Evolutionary conservation across 2,888 invertebrate genomes (phyloP).

Genomic region (Apoderus coryli): DNA sequence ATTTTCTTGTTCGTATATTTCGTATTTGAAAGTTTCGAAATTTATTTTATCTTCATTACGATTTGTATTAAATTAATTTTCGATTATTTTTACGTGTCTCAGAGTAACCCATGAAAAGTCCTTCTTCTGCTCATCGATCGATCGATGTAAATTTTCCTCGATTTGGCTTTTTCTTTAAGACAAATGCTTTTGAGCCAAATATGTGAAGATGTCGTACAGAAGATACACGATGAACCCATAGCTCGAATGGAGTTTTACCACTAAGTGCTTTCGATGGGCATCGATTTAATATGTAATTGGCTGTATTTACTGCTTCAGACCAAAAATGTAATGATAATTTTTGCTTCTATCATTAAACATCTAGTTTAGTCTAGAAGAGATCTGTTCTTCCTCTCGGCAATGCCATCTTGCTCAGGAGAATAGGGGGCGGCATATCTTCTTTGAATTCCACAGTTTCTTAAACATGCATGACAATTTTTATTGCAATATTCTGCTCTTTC

Average conservation of each 20-base stretch:
- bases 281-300: conserved; percentile 24
- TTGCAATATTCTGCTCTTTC: conserved; percentile 3
- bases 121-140: conserved; percentile 11
- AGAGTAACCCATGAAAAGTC: conserved; percentile 17
- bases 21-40: no score
- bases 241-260: conserved; percentile 19
- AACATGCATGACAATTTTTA: neutral
- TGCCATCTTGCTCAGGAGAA: conserved; percentile 4
- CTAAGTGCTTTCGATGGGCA: conserved; percentile 16
- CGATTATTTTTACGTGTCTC: conserved; percentile 14
- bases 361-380: conserved; percentile 11
- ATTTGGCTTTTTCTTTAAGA: conserved; percentile 13
- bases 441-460: conserved; percentile 9
- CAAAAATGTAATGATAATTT: conserved; percentile 20
- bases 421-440: neutral
- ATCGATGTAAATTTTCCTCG: conserved; percentile 19
- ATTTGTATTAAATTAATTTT: no score
- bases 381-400: conserved; percentile 11
- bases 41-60: no score
- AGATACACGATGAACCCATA: conserved; percentile 17
- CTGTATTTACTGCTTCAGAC: conserved; percentile 25
- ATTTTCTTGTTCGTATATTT: conserved; percentile 8
- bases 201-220: conserved; percentile 16
- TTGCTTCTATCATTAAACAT: conserved; percentile 21
- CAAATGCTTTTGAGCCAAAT: conserved; percentile 20